Evolutionary conservation across 1,140 invertebrate species (phyloP).

Genomic region (Papilio xuthus): DNA sequence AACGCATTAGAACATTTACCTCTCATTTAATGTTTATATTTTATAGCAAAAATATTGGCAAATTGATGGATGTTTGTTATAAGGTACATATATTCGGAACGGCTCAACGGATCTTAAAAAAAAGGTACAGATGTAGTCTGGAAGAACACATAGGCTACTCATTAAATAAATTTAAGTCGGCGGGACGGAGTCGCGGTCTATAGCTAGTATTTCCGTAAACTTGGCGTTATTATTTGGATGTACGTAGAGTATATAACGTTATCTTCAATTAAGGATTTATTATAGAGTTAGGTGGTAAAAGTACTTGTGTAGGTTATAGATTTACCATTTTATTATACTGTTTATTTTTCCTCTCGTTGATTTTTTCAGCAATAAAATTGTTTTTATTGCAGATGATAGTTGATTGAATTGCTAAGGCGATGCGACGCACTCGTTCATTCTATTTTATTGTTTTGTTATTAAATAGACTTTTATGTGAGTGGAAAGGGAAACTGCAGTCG

Average conservation of each 20-base stretch:
- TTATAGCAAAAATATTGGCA: too few relatives aligned
- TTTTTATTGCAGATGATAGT: slow-evolving; percentile 9
- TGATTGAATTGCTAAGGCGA: neutral
- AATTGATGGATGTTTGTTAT: too few relatives aligned
- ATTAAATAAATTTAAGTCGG: too few relatives aligned
- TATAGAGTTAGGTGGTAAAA: neutral
- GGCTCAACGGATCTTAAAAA: too few relatives aligned
- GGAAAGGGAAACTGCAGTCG: neutral
- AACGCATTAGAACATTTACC: neutral
- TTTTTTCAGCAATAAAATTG: slow-evolving; percentile 13
- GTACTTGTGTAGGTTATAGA: neutral
- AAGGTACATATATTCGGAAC: too few relatives aligned
- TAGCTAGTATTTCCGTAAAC: too few relatives aligned
- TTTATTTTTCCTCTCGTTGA: neutral
- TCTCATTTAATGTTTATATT: neutral
- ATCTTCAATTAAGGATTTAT: neutral
- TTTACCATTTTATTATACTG: neutral
- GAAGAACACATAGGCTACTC: too few relatives aligned
- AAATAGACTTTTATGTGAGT: neutral
- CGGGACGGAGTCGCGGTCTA: too few relatives aligned
- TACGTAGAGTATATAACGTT: neutral
- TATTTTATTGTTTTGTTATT: neutral
- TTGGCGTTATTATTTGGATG: too few relatives aligned
- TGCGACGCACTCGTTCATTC: neutral
- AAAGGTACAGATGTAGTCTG: too few relatives aligned